Base-by-base conservation (phyloP, 23 tunicate species). In the Corella eumyota region DNA sequence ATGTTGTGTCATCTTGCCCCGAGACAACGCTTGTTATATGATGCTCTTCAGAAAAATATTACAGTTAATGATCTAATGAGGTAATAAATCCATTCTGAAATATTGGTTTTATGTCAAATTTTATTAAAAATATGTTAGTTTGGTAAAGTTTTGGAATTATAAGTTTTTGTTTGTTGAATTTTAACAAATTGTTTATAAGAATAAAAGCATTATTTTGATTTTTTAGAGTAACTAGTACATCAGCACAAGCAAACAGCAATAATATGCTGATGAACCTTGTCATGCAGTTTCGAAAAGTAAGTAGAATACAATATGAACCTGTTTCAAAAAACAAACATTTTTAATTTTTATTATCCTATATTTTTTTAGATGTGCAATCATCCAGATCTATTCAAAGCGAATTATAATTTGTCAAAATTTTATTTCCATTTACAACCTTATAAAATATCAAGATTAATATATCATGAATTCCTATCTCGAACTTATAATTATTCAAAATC, bases 271-370 rank as follows among this genome's bases (percentile, higher is more conserved):
- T 81, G 81, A 83, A 83, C 62, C 37, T 83, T 22, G 92, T 83
- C 45, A 83, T 83, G 92, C 92, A 83, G 66, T 83, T 83, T 54
- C 75, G 92, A 22, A 83, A 83, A 61, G 92, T 83, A 32, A 67
- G 60, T 4, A 24, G n/a, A n/a, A n/a, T n/a, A n/a, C n/a, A n/a
- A n/a, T n/a, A n/a, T n/a, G n/a, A n/a, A n/a, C n/a, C n/a, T 24
- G 23, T 24, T 20, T 53, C 9, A 17, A 53, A 53, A 29, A 48
- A 59, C 30, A 66, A 66, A 48, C 71, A 66, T 25, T 59, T 59
- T n/a, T 58, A 66, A n/a, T n/a, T n/a, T n/a, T n/a, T n/a, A n/a
- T n/a, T n/a, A 15, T 15, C 15, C 11, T 54, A 2, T 17, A 3
- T 25, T 32, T 33, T 13, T 33, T 15, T 32, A 72, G 78, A 62